Evolutionary conservation across 2,888 invertebrate species (phyloP), one percentile per base, ranked within the genome.

Genomic region (Pristionchus exspectatus): DNA sequence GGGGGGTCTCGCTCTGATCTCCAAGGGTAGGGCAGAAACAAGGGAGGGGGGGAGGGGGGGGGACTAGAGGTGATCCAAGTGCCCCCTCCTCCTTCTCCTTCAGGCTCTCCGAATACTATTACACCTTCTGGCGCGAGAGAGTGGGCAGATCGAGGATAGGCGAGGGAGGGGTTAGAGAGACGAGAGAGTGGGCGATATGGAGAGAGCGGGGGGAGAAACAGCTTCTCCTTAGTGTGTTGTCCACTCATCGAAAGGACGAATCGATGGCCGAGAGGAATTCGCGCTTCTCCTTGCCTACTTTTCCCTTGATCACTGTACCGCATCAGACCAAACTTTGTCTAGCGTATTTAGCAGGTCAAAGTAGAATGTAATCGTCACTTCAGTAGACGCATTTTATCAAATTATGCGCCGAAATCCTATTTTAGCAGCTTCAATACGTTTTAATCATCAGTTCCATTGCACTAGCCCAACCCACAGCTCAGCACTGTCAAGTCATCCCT

Each of bases 161-260:
- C n/a, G 44, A 24, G n/a, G 21, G 50, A 50, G n/a, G n/a, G 24
- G 50, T 54, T 27, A 50, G 50, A 44, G 81, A 14, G 50, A 81
- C 21, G 81, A 81, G 50, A 81, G 81, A 81, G 81, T 12, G 50
- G n/a, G 81, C 16, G 81, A 81, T 81, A 10, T 50, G 81, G 50
- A 14, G 81, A 81, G 81, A 27, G 54, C 50, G 21, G 44, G 44
- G 38, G 38, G 30, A 30, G 18, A 24, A 30, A 21, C 74, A 12
- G n/a, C 33, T 77, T 81, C 81, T 81, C 81, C 50, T 81, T 81
- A 50, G 44, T 81, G 50, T 81, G 81, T 81, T 81, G 81, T 54
- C 81, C 81, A 81, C 81, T 81, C 81, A 54, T 54, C 81, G 77
- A 74, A 74, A 38, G 74, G 74, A 74, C 74, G 74, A 81, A 81